Base-by-base conservation (phyloP, 2,797 vertebrate species). In the Eutrigla gurnardus region DNA sequence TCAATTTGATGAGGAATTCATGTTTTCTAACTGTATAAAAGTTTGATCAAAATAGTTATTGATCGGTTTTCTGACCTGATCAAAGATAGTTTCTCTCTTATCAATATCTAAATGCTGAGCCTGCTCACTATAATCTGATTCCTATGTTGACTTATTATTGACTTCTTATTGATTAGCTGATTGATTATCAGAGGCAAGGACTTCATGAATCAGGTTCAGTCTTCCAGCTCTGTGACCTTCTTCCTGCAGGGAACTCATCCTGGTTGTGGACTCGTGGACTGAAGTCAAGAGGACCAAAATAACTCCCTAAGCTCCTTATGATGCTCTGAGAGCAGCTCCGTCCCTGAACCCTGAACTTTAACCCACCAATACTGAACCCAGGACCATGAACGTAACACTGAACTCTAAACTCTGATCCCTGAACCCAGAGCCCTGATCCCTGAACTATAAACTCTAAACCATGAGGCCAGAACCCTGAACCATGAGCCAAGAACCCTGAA, bases 281-380 rank as follows among this genome's bases (percentile, higher is more conserved):
- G 10, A 58, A 65, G 57, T 65, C 52, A 70, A 45, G 62, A 75
- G 65, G 3, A 47, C 64, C 73, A 40, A 83, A 89, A 89, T 88
- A 83, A 13, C 69, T 70, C 33, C 0, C 15, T 90, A 89, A 90
- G 86, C 87, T 84, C 62, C 86, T 90, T 90, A 86, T 58, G 75
- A 68, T 13, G 18, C 75, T 55, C 14, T 35, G 68, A 47, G 14
- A 57, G 39, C 40, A 33, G 35, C 45, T 71, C 49, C 13, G 35
- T 36, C 53, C 6, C 4, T 10, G 35, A 57, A 57, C 15, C 9
- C 15, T n/a, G 3, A 57, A n/a, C 52, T 8, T 25, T 6, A 7
- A 52, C 5, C 12, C 17, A 13, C 2, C 5, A 53, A 53, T 25
- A 2, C 11, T 12, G 50, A 53, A 53, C 9, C 3, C 36, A 18